phyloP scores from a whole-genome alignment of 2,888 invertebrate genomes.

The Apodemia hepburni region DNA sequence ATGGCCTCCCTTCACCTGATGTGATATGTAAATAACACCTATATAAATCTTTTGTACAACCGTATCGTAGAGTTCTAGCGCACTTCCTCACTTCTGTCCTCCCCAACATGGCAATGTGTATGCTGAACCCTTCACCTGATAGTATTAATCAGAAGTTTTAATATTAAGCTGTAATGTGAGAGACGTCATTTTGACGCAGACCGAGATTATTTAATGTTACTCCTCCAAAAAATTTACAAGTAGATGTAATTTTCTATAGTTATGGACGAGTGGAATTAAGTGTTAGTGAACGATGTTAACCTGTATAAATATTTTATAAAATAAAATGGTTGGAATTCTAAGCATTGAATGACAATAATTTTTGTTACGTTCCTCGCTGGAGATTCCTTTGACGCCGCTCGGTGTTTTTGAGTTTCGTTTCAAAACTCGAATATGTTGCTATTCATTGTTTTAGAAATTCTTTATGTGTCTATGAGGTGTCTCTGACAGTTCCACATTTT shows the following conservation, averaged over 20 bases:
- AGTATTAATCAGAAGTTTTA: conserved; percentile 14
- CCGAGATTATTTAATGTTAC: conserved; percentile 51
- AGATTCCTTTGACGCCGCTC: conserved; percentile 43
- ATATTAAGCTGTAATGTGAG: conserved; percentile 24
- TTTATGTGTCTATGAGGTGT: neutral
- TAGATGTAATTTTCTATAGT: conserved; percentile 62
- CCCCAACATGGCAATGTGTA: neutral
- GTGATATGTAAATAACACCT: conserved; percentile 64
- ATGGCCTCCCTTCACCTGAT: conserved; percentile 43
- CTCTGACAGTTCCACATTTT: conserved; percentile 4
- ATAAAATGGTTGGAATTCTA: conserved; percentile 63
- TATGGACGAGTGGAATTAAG: conserved; percentile 42
- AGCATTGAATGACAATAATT: conserved; percentile 80
- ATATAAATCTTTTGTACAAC: conserved; percentile 26
- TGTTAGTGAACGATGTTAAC: conserved; percentile 50
- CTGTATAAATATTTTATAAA: conserved; percentile 68
- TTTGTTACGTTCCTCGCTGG: conserved; percentile 58
- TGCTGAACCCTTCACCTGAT: conserved; percentile 7
- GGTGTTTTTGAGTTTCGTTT: conserved; percentile 37
- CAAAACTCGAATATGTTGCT: neutral
- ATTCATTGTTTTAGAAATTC: neutral
- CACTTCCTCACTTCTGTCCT: conserved; percentile 26
- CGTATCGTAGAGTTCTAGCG: conserved; percentile 30
- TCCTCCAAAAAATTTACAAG: conserved; percentile 32
- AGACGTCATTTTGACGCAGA: conserved; percentile 37